Evolutionary conservation across 2,888 invertebrate species (phyloP).

Genomic region (Sarcophaga variegata): DNA sequence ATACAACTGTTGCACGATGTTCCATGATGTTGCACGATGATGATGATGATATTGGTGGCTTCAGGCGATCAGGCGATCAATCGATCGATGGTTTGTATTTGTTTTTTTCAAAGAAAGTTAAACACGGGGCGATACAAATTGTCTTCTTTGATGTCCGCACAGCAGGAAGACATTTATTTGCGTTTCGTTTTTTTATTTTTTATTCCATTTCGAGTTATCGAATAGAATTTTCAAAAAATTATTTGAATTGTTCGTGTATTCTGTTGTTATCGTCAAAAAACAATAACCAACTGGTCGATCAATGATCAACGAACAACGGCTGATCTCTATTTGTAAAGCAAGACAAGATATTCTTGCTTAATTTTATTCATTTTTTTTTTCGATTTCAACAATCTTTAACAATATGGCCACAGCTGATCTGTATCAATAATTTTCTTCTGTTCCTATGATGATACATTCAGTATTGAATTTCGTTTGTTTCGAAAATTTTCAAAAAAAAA

Average conservation of each 20-base stretch:
- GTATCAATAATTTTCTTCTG: conserved; percentile 15
- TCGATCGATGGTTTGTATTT: neutral
- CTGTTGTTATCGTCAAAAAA: conserved; percentile 56
- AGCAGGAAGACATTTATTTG: conserved; percentile 65
- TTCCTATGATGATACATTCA: conserved; percentile 7
- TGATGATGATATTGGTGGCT: conserved; percentile 19
- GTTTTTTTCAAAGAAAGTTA: conserved; percentile 2
- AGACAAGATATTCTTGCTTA: neutral
- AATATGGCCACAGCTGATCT: conserved; percentile 63
- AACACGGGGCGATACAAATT: conserved; percentile 44
- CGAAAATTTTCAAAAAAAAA: conserved; percentile 40
- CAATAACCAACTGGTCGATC: conserved; percentile 65
- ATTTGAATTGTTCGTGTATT: conserved; percentile 43
- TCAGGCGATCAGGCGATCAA: neutral
- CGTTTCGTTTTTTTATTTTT: conserved; percentile 27
- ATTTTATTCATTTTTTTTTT: neutral
- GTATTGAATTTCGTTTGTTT: conserved; percentile 44
- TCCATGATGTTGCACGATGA: neutral
- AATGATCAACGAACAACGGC: neutral
- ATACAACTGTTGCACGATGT: neutral
- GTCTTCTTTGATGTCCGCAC: conserved; percentile 66
- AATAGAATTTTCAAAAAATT: conserved; percentile 42
- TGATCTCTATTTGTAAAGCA: conserved; percentile 10
- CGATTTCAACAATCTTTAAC: neutral
- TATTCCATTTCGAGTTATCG: neutral